Base-by-base conservation (phyloP, 2,888 invertebrate species). In the Platycheirus albimanus region DNA sequence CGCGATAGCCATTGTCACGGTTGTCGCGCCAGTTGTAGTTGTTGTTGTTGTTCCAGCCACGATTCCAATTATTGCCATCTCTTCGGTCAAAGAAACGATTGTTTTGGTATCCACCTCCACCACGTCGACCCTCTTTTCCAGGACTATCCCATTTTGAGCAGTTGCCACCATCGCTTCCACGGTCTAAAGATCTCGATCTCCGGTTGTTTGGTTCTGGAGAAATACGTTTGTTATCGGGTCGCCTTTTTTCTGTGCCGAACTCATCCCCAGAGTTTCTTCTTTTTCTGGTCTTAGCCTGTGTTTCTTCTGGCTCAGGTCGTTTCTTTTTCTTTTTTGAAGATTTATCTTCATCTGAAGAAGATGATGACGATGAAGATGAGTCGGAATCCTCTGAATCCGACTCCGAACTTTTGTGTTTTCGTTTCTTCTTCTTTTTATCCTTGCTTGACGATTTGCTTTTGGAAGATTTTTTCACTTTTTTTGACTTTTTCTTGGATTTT, bases 101-200 rank as follows among this genome's bases (percentile, higher is more conserved):
- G 8, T 79, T 67, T 5, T 84, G 70, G 30, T 76, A 69, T 5
- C 71, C 67, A 5, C 72, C 71, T 13, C 43, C 33, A 0, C 78
- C 58, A 0, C 64, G 56, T 10, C 69, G 56, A 79, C 63, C 72
- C 13, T 54, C 63, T n/a, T 71, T 38, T 7, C 78, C 81, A 1
- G 86, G 89, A 61, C 89, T 88, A 15, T 89, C 89, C 89, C 89
- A 89, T 52, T 88, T 89, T 5, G 89, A 89, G 41, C 87, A 87
- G 58, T 85, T 84, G 3, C 77, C 75, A 33, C 71, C 71, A 13
- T 84, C 70, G 5, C 49, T 77, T 7, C 56, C 77, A 2, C 74
- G 69, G 3, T 75, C 84, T 1, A 15, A 1, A 28, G 80, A 81
- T 6, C 67, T 52, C 2, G 71, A 66, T 7, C 64, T 56, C 1